Evolutionary conservation across 2,113 vertebrate species (phyloP).

Genomic region (Uria lomvia): DNA sequence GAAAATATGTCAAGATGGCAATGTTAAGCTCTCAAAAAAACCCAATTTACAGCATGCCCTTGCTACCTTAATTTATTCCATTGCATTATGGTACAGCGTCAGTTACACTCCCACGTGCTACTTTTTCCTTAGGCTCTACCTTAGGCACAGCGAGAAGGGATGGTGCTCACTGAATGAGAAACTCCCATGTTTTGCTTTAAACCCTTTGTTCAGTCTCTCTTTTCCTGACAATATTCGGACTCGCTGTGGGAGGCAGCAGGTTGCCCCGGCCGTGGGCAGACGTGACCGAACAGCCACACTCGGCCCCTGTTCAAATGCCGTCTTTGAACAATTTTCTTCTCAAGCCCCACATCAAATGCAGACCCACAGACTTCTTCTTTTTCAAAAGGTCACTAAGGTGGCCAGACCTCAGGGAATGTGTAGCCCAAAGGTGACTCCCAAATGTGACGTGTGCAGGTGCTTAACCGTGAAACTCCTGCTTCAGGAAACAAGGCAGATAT

Average conservation of each 20-base stretch:
- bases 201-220: background rate
- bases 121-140: background rate
- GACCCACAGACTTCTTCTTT: fast-evolving
- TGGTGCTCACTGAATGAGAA: background rate
- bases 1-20: background rate
- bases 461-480: background rate
- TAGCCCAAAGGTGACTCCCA: background rate
- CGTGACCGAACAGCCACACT: background rate
- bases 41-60: background rate
- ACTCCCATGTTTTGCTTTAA: background rate
- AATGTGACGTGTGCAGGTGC: background rate
- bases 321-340: background rate
- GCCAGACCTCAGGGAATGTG: background rate
- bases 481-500: background rate
- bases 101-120: background rate
- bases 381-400: background rate
- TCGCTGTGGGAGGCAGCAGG: background rate
- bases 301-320: background rate
- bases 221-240: background rate
- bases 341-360: background rate
- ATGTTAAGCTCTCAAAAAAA: background rate
- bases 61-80: background rate
- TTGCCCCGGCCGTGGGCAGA: fast-evolving
- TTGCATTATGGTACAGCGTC: background rate
- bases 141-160: background rate